Evolutionary conservation across 2,113 vertebrate genomes (phyloP), one percentile per base, ranked within the genome.

Genomic region (Apteryx mantelli): DNA sequence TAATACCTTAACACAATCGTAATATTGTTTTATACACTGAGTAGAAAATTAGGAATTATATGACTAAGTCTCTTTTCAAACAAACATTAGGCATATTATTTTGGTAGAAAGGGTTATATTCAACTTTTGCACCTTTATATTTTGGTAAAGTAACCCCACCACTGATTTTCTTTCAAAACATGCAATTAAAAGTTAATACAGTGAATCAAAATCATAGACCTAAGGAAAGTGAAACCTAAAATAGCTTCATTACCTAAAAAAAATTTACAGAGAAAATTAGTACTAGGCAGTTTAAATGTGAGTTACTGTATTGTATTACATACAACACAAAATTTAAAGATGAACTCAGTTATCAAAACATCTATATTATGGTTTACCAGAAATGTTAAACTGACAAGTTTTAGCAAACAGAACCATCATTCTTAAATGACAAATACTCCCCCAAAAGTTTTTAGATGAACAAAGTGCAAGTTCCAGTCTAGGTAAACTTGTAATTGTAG

Each of bases 231-330:
- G n/a, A 50, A 71, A 21, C 16, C 30, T 77, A 60, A 21, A 81
- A 46, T 17, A 9, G 24, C 14, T 64, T 69, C 11, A 42, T 56
- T n/a, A 65, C 8, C 42, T 66, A 69, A 32, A 93, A 60, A 64
- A 20, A 8, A 44, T 34, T 42, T 78, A 60, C 2, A 81, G 83
- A 30, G 1, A 78, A 58, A 26, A 30, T 3, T 48, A 58, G 22
- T 21, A 46, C 4, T 42, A 36, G 55, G 53, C 38, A 78, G 7
- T 52, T 91, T 55, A 84, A 81, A 48, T 0, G 25, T 25, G 28
- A 78, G 61, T 48, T 75, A 38, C 38, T 55, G 14, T 46, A 46
- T 17, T 2, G 25, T 3, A 24, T 55, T 68, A 19, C 0, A 0
- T 38, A 21, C 2, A 22, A 55, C 69, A 63, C 30, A 79, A 19